Base-by-base conservation (phyloP, 2,113 vertebrate species). In the Gobius niger region DNA sequence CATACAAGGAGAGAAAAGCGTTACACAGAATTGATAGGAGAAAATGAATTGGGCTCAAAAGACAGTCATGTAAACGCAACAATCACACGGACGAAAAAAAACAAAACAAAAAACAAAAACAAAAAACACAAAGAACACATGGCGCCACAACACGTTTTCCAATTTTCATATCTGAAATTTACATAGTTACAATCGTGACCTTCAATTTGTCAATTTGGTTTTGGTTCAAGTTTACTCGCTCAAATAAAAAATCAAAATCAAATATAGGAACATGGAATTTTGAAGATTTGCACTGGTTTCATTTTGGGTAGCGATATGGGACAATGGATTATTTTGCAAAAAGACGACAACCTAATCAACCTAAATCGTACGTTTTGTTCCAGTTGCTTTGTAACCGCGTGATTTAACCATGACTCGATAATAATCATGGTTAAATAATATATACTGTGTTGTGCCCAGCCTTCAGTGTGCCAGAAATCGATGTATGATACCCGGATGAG, bases 21-120 rank as follows among this genome's bases (percentile, higher is more conserved):
- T 40, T 18, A 77, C 50, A 75, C 59, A 42, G 40, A 74, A 46
- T 56, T 24, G 54, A 82, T 54, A 57, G 44, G 72, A 42, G 40
- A 16, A 44, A 46, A 71, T 67, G 67, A 59, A 59, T 19, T 47
- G 82, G 83, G 74, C 81, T 76, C 81, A 70, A 54, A 19, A 52
- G 51, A 70, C 42, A 44, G 8, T 62, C 40, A 41, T n/a, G 16
- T 62, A 77, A 57, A 75, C 46, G 56, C 47, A 44, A 50, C 60
- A 42, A 6, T 76, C 53, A 40, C 34, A 64, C 24, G 60, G 34
- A 65, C 12, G 62, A 19, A 24, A 24, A 24, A 24, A 24, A 24
- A 24, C n/a, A n/a, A n/a, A n/a, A n/a, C n/a, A n/a, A n/a, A n/a
- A n/a, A n/a, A n/a, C n/a, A n/a, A 24, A 24, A 24, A 24, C n/a